Conservation (phyloP, 2,113 vertebrate species). For the Isurus oxyrinchus region DNA sequence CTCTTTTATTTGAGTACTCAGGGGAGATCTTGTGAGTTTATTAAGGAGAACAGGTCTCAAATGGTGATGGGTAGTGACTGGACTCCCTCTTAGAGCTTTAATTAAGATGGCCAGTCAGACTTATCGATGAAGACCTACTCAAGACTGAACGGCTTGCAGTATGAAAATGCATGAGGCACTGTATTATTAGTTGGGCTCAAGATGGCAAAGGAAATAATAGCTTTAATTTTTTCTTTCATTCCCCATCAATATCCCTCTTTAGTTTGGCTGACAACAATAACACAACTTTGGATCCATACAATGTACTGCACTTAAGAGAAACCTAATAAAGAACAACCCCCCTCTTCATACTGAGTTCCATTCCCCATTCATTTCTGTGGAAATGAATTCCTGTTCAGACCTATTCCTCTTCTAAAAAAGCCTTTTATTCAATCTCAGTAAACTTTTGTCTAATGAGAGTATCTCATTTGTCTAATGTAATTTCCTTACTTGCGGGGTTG, state of each 20-base stretch:
- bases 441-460: background rate
- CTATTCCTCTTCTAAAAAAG: background rate
- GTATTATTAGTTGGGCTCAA: background rate
- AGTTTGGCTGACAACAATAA: background rate
- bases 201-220: background rate
- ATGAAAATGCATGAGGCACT: conserved; percentile 16
- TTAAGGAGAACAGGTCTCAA: conserved; percentile 39
- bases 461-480: background rate
- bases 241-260: background rate
- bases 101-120: conserved; percentile 51
- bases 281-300: background rate
- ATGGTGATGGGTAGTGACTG: conserved; percentile 45
- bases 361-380: background rate
- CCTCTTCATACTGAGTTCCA: background rate
- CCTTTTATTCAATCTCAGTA: background rate
- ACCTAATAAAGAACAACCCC: background rate
- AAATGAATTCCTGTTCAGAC: background rate
- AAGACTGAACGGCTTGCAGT: background rate
- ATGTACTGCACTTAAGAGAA: background rate
- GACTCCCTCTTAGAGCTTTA: conserved; percentile 49
- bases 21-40: conserved; percentile 40
- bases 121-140: conserved; percentile 41
- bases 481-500: background rate
- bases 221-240: background rate
- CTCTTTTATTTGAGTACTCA: conserved; percentile 40